Evolutionary conservation across 2,797 vertebrate species (phyloP).

Genomic region (Liparis tanakae): DNA sequence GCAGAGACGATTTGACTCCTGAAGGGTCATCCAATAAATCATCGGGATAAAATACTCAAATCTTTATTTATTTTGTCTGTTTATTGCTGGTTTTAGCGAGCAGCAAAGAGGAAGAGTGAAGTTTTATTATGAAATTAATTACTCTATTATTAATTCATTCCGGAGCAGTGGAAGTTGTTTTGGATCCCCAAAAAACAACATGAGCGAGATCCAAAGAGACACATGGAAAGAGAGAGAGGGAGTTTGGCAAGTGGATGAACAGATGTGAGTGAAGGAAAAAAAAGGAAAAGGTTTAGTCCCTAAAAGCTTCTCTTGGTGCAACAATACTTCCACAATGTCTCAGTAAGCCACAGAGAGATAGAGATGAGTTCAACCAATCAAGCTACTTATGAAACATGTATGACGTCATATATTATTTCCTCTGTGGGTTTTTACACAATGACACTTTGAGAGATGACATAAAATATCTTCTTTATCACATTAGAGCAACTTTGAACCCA

Average conservation of each 20-base stretch:
- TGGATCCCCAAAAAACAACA: slow-evolving; percentile 12
- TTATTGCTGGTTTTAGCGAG: not conserved
- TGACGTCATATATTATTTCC: not conserved
- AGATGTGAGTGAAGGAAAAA: slow-evolving; percentile 53
- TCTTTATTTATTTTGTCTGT: not conserved
- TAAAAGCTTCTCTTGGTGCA: not conserved
- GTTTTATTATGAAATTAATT: not conserved
- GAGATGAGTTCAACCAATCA: not conserved
- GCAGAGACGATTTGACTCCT: not conserved
- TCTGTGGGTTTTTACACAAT: too few relatives aligned
- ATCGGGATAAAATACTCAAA: not conserved
- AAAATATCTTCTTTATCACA: not conserved
- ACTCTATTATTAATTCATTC: too few relatives aligned
- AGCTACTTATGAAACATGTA: not conserved
- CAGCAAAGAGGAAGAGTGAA: not conserved
- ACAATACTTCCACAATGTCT: not conserved
- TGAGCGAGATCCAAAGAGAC: slow-evolving; percentile 45
- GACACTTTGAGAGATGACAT: not conserved
- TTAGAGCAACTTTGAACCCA: not conserved
- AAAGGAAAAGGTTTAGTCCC: not conserved
- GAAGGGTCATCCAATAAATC: not conserved
- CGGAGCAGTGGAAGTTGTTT: slow-evolving; percentile 4
- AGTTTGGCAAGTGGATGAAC: slow-evolving; percentile 53
- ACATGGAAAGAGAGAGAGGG: slow-evolving; percentile 52
- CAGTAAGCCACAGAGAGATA: not conserved